Evolutionary conservation across 2,888 invertebrate species (phyloP).

Genomic region (Chloromyia formosa): DNA sequence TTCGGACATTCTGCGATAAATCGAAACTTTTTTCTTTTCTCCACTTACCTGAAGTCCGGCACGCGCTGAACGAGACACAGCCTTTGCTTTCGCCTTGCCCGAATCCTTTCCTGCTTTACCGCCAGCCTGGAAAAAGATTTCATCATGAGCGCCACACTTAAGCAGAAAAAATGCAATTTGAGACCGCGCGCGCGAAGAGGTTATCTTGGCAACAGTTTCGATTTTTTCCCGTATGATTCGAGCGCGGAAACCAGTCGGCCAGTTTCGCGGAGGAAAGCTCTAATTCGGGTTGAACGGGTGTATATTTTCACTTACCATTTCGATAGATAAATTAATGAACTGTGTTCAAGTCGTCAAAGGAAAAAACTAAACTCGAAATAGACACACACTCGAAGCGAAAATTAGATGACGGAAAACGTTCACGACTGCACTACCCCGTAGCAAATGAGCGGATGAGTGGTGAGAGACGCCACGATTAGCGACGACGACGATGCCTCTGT

Average conservation of each 20-base stretch:
- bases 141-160: constrained; percentile 16
- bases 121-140: constrained; percentile 82
- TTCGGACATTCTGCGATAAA: constrained; percentile 52
- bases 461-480: constrained; percentile 34
- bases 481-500: not conserved
- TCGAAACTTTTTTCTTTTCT: not conserved
- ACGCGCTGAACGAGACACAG: constrained; percentile 97
- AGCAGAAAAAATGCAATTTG: not conserved
- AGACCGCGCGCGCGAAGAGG: not conserved
- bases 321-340: not conserved
- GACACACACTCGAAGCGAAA: constrained; percentile 12
- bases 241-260: not conserved
- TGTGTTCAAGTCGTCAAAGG: not conserved
- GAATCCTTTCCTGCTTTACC: constrained; percentile 99
- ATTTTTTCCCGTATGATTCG: not conserved
- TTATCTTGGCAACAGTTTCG: constrained; percentile 18
- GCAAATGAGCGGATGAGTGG: constrained; percentile 15
- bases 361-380: constrained; percentile 16
- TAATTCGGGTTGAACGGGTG: not conserved
- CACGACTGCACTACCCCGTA: constrained; percentile 33
- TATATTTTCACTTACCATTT: constrained; percentile 36
- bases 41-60: constrained; percentile 95
- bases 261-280: not conserved
- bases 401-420: constrained; percentile 23
- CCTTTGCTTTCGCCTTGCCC: constrained; percentile 99